Conservation (phyloP, 1,140 invertebrate genomes). For the Euwallacea fornicatus region DNA sequence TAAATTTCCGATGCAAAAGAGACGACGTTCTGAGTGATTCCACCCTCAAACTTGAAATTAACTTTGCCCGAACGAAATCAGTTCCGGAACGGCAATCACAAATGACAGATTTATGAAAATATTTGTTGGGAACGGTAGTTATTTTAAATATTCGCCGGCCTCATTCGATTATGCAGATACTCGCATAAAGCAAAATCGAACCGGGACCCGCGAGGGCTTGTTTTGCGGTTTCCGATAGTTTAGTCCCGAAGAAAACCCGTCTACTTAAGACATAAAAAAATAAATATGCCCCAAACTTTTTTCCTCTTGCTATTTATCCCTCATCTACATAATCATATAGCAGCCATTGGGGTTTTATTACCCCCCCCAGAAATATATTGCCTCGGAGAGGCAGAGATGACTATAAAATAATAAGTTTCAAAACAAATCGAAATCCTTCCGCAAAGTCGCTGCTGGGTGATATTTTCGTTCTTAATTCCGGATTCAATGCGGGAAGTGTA, state of each 20-base stretch:
- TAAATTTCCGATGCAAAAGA: slow-evolving; percentile 2
- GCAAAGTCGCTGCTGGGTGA: background rate
- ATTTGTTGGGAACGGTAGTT: slow-evolving; percentile 54
- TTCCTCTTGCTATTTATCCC: slow-evolving; percentile 25
- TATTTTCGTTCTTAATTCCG: slow-evolving; percentile 27
- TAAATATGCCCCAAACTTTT: slow-evolving; percentile 22
- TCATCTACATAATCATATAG: slow-evolving; percentile 23
- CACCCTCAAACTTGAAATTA: slow-evolving; percentile 19
- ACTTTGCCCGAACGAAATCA: slow-evolving; percentile 44
- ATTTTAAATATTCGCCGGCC: slow-evolving; percentile 54
- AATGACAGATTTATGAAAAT: slow-evolving; percentile 56
- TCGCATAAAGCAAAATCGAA: slow-evolving; percentile 46
- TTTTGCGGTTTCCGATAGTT: slow-evolving; percentile 38
- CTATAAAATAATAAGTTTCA: no score
- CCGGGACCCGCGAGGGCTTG: slow-evolving; percentile 26
- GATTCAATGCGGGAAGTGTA: slow-evolving; percentile 29
- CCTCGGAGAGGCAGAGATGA: no score
- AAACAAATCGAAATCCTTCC: background rate
- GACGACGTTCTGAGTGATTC: slow-evolving; percentile 4
- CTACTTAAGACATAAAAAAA: slow-evolving; percentile 33
- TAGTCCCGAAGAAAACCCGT: slow-evolving; percentile 26
- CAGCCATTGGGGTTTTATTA: slow-evolving; percentile 22
- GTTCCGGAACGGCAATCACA: slow-evolving; percentile 51
- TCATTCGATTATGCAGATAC: slow-evolving; percentile 55
- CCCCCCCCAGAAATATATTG: slow-evolving; percentile 11